Base-by-base conservation (phyloP, 2,113 vertebrate genomes). In the Strix uralensis region DNA sequence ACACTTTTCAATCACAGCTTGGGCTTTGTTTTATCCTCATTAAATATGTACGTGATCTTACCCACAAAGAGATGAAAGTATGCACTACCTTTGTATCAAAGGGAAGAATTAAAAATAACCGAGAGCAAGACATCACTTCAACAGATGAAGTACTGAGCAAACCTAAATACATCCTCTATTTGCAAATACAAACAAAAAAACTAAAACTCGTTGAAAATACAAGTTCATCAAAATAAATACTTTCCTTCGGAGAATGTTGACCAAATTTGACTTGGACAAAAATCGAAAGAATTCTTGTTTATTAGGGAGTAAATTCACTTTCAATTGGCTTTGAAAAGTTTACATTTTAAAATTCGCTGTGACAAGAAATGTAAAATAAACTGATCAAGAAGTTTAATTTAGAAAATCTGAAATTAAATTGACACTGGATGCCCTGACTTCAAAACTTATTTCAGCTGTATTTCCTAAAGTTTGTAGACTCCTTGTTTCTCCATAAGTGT, bases 71-170 rank as follows among this genome's bases (percentile, higher is more conserved):
- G 83, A 97, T 89, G 38, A 94, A 95, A 96, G 91, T 61, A 52
- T 55, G 65, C 40, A 16, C 47, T 75, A 59, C 52, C 21, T 91
- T 89, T 67, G 34, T 84, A 91, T 81, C 91, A 96, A 94, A 94
- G 52, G 14, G 87, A 85, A 89, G 73, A 91, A 94, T 75, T 95
- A 89, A 97, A 94, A 94, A 96, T 81, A 96, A 81, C 77, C 89
- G 72, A 91, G 34, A 92, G 84, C 57, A 75, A 95, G 57, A 75
- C 14, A 92, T 78, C 52, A 34, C 11, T 71, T 92, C 77, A 88
- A 42, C 21, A 92, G 61, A 63, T 54, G 38, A 91, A 81, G n/a
- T 54, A 91, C 52, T 81, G 52, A 88, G 51, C 34, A 94, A 67
- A 91, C 75, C 80, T 90, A 91, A 88, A 96, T 94, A 62, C 44